Evolutionary conservation across 2,888 invertebrate species (phyloP).

Genomic region (Rotaria magnacalcarata): DNA sequence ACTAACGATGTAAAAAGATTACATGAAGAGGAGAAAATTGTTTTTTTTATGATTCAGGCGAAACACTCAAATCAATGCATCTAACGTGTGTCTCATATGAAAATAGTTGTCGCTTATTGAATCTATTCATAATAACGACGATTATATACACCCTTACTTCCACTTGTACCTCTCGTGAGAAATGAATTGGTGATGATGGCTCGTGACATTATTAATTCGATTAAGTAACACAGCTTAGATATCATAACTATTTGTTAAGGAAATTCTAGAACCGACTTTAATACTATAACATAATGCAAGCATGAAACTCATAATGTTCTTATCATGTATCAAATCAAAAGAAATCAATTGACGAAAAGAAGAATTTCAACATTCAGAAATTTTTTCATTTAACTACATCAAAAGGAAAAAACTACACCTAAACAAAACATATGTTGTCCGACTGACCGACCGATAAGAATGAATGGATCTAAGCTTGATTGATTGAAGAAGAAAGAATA

Average conservation of each 20-base stretch:
- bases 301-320: background rate
- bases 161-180: background rate
- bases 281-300: background rate
- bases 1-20: background rate
- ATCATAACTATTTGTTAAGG: background rate
- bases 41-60: background rate
- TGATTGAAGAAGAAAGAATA: background rate
- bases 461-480: background rate
- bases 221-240: background rate
- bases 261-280: background rate
- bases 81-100: background rate
- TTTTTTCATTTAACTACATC: no score
- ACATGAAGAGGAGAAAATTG: background rate
- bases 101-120: background rate
- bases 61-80: background rate
- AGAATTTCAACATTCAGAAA: no score
- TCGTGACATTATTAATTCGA: background rate
- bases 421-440: background rate
- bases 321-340: background rate
- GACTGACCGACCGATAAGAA: background rate
- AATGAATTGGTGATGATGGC: background rate
- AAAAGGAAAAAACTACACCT: background rate
- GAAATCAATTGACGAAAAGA: no score
- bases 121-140: background rate
- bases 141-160: background rate